A percentile compares a stretch with the other conserved stretches of the same genome.
These are phyloP conservation scores for Drosophila triauraria DNA, from an alignment of 1,140 invertebrate genomes.

Conservation along the genomic window DNA sequence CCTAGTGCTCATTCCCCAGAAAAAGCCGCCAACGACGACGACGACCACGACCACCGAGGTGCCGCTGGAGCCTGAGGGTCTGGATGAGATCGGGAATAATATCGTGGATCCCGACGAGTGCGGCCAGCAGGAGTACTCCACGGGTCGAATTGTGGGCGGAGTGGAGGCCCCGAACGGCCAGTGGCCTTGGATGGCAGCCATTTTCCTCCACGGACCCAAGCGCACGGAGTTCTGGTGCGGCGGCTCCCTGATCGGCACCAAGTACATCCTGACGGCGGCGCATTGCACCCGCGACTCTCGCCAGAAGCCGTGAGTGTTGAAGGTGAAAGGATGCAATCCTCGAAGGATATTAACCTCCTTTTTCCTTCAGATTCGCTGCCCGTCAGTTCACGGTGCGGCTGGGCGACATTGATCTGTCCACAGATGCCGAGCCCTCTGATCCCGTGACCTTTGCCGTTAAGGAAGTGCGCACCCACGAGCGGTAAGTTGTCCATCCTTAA, in stretches of 20 bases:
- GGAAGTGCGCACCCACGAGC: slow-evolving; percentile 91
- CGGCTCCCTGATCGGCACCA: slow-evolving; percentile 92
- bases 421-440: slow-evolving; percentile 92
- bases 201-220: slow-evolving; percentile 94
- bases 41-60: slow-evolving; percentile 84
- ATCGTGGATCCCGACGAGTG: slow-evolving; percentile 88
- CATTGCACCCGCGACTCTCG: slow-evolving; percentile 95
- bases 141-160: slow-evolving; percentile 95
- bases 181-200: slow-evolving; percentile 98
- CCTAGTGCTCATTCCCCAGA: slow-evolving; percentile 79
- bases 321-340: too few relatives aligned
- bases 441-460: slow-evolving; percentile 92
- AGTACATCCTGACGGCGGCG: slow-evolving; percentile 95
- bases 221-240: slow-evolving; percentile 97
- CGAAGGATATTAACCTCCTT: not conserved
- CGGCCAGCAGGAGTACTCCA: slow-evolving; percentile 92
- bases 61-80: slow-evolving; percentile 62
- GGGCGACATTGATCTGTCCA: slow-evolving; percentile 94
- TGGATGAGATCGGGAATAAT: slow-evolving; percentile 83
- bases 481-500: slow-evolving; percentile 32
- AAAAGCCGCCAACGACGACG: slow-evolving; percentile 82
- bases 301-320: slow-evolving; percentile 92
- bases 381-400: slow-evolving; percentile 95
- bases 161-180: slow-evolving; percentile 92
- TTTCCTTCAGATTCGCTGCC: slow-evolving; percentile 90